Evolutionary conservation across 2,113 vertebrate species (phyloP), one percentile per base, ranked within the genome.

Genomic region (Pipa parva): DNA sequence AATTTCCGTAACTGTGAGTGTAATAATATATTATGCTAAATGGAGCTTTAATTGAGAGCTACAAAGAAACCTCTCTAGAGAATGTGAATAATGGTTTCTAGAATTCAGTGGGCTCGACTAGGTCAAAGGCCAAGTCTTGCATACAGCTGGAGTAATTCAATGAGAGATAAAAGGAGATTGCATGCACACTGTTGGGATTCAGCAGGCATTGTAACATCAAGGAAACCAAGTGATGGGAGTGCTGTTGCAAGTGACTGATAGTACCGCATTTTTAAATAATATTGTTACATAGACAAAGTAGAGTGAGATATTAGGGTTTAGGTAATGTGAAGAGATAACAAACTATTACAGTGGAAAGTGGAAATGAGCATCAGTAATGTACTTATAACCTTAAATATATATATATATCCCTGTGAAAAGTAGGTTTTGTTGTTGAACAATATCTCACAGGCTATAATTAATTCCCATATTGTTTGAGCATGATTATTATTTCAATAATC

Each of bases 41-140:
- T 36, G 42, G 42, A 39, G 26, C 63, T 58, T 67, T 58, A 58
- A 67, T 58, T 59, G 63, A 36, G 10, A 58, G 21, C 27, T 49
- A 42, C 17, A 25, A 49, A 27, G 42, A 17, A 49, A 49, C 37
- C 58, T 26, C 64, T 58, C 22, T 27, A 50, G 39, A 33, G 63
- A 55, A 21, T 49, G 54, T 68, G 24, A 31, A 28, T 68, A 68
- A 59, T 68, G 55, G 55, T 50, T 56, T 56, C n/a, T 45, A 68
- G 55, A 42, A 67, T 50, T 37, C 31, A 37, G 29, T 46, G 25
- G 64, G 45, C 27, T 29, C 49, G 45, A 45, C 7, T 21, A 18
- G 31, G 55, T 36, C 64, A 59, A 59, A 59, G 55, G 64, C 58
- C 51, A 45, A n/a, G 6, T n/a, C 15, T 26, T 37, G 7, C 12